phyloP scores from a whole-genome alignment of 2,797 vertebrate species.

The Enteromius radiatus region DNA sequence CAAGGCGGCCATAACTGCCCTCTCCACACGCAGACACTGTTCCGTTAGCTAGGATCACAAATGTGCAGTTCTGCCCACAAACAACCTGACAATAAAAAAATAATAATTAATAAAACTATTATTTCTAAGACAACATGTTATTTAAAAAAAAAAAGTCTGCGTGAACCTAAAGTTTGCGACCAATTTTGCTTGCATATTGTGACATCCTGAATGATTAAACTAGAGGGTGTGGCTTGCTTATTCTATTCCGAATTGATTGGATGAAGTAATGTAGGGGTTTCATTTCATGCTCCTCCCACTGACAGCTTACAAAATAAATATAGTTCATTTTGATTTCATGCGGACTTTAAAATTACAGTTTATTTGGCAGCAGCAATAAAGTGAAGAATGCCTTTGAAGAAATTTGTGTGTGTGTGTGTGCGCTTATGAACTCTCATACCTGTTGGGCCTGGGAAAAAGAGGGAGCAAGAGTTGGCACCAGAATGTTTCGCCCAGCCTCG shows the following conservation, averaged over 20 bases:
- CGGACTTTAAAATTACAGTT: too few species aligned
- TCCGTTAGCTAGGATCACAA: conserved; percentile 81
- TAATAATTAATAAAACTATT: conserved; percentile 72
- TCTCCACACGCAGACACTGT: conserved; percentile 84
- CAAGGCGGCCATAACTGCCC: conserved; percentile 83
- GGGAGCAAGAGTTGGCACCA: conserved; percentile 87
- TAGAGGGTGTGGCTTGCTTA: too few species aligned
- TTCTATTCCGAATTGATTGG: too few species aligned
- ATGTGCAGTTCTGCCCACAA: conserved; percentile 85
- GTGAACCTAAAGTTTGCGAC: too few species aligned
- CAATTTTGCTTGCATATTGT: too few species aligned
- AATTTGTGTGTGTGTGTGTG: not conserved
- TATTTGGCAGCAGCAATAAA: too few species aligned
- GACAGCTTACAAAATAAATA: too few species aligned
- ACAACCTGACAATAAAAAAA: conserved; percentile 79
- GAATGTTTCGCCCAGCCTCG: conserved; percentile 93
- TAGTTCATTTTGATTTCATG: too few species aligned
- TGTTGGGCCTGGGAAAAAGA: conserved; percentile 98
- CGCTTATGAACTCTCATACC: conserved; percentile 72
- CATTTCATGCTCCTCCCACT: too few species aligned
- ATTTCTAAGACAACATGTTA: not conserved
- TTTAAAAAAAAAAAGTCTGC: not conserved
- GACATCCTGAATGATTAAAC: too few species aligned
- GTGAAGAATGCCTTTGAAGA: not conserved
- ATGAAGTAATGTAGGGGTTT: too few species aligned